phyloP scores from a whole-genome alignment of 1,140 invertebrate genomes.

The Microvelia longipes region DNA sequence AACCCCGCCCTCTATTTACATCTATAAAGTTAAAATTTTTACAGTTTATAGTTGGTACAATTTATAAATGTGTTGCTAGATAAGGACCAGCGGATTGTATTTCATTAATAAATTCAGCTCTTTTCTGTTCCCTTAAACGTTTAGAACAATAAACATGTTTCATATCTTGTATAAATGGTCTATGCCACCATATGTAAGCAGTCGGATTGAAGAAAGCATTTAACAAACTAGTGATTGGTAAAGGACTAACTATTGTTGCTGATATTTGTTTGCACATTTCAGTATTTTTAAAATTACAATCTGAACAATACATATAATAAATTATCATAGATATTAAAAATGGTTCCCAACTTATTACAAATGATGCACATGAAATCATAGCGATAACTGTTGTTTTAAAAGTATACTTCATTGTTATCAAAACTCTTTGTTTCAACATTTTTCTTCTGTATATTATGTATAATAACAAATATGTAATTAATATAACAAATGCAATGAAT shows the following conservation, averaged over 20 bases:
- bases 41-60: no score
- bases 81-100: neutral
- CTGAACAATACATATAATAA: neutral
- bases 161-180: neutral
- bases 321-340: neutral
- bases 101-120: neutral
- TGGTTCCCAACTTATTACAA: neutral
- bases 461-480: neutral
- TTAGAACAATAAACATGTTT: neutral
- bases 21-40: no score
- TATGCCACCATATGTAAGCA: neutral
- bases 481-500: neutral
- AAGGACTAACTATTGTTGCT: neutral
- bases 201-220: neutral
- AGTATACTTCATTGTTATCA: neutral
- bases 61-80: neutral
- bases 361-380: neutral
- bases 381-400: neutral
- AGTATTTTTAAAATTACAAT: neutral
- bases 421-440: neutral
- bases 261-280: neutral
- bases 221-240: neutral
- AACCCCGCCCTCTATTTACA: no score
- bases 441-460: neutral
- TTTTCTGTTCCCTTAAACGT: neutral